Conservation (phyloP, 1,140 invertebrate species). For the Drosophila obscura region DNA sequence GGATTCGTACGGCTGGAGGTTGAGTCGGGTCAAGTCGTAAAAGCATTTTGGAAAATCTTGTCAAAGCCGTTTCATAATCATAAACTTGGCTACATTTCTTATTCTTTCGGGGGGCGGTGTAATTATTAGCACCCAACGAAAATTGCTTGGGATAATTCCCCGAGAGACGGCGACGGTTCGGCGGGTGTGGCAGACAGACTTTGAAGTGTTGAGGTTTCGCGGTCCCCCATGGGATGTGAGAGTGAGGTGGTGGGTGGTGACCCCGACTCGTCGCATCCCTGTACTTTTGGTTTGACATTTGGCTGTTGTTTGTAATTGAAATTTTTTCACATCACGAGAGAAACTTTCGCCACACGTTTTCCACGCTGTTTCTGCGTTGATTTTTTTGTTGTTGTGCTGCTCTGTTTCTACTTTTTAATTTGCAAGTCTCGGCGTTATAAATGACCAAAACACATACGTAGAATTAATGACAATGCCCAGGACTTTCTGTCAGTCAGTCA, state of each 20-base stretch:
- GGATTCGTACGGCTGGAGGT: conserved; percentile 9
- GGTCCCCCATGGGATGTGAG: conserved; percentile 9
- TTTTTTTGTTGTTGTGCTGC: neutral
- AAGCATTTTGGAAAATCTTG: conserved; percentile 76
- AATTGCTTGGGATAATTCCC: conserved; percentile 53
- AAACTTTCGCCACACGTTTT: conserved; percentile 12
- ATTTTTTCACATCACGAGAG: conserved; percentile 33
- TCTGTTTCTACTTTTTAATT: conserved; percentile 67
- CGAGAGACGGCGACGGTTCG: conserved; percentile 15
- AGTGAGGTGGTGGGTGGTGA: neutral
- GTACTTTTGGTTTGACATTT: conserved; percentile 33
- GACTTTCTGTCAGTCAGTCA: conserved; percentile 62
- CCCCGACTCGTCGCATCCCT: conserved; percentile 1
- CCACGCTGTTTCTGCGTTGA: conserved; percentile 21
- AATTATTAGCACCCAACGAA: conserved; percentile 68
- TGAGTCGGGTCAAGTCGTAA: conserved; percentile 67
- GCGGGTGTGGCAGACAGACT: conserved; percentile 24
- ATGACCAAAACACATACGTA: conserved; percentile 76
- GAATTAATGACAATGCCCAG: conserved; percentile 73
- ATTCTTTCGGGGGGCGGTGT: conserved; percentile 28
- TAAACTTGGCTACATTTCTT: conserved; percentile 43
- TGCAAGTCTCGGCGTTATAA: conserved; percentile 71
- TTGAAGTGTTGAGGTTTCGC: conserved; percentile 65
- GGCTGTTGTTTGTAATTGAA: conserved; percentile 58
- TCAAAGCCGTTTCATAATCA: conserved; percentile 79